Evolutionary conservation across 2,113 vertebrate species (phyloP).

Genomic region (Rhegmatorhina hoffmannsi): DNA sequence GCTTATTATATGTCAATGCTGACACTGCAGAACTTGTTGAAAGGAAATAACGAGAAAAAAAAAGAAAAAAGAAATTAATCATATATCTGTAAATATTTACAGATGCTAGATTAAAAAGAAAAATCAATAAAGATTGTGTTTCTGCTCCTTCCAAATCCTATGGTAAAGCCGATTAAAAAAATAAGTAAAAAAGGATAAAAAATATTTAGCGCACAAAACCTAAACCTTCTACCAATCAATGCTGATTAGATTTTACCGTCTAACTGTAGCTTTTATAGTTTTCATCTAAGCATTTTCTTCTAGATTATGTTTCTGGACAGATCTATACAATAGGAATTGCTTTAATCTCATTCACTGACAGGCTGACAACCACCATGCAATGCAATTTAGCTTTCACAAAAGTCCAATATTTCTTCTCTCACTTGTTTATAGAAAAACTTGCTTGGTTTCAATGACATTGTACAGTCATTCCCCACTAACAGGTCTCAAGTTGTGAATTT

Average conservation of each 20-base stretch:
- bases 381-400: slow-evolving; percentile 54
- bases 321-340: slow-evolving; percentile 72
- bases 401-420: slow-evolving; percentile 23
- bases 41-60: slow-evolving; percentile 22
- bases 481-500: not conserved
- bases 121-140: slow-evolving; percentile 28
- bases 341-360: slow-evolving; percentile 73
- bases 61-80: not conserved
- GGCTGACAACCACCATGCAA: slow-evolving; percentile 41
- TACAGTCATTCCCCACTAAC: not conserved
- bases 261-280: slow-evolving; percentile 71
- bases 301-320: slow-evolving; percentile 65
- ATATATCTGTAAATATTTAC: slow-evolving; percentile 28
- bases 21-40: not conserved
- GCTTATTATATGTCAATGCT: not conserved
- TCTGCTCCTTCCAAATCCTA: not conserved
- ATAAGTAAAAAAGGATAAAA: not conserved
- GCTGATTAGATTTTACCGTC: slow-evolving; percentile 71
- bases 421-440: slow-evolving; percentile 26
- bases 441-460: slow-evolving; percentile 19
- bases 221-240: slow-evolving; percentile 62
- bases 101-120: not conserved
- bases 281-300: slow-evolving; percentile 68
- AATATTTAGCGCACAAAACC: slow-evolving; percentile 25
- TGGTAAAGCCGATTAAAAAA: not conserved